Percentiles rank a stretch among this genome's conserved stretches.
Conservation (phyloP, 1,140 invertebrate genomes). For the Bombus ignitus region DNA sequence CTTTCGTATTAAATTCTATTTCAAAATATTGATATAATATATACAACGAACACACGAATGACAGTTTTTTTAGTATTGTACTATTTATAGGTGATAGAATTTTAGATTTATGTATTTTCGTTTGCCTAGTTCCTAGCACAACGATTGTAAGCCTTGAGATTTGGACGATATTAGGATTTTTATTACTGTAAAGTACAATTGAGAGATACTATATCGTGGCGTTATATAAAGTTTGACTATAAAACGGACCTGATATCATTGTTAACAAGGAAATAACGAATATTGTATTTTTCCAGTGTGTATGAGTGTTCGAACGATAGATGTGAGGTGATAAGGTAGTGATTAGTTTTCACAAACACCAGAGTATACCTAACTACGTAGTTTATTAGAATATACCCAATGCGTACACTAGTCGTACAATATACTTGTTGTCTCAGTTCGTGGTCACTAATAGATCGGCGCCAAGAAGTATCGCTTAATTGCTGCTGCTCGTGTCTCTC, state of each 20-base stretch:
- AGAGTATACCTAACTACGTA: no score
- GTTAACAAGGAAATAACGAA: background rate
- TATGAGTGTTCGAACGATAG: background rate
- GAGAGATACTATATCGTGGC: background rate
- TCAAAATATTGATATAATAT: no score
- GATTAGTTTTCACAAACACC: no score
- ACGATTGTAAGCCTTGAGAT: background rate
- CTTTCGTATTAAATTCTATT: no score
- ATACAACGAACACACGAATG: slow-evolving; percentile 3
- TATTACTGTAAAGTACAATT: background rate
- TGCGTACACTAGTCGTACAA: no score
- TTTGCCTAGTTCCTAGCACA: slow-evolving; percentile 3
- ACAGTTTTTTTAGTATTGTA: background rate
- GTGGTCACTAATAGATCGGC: no score
- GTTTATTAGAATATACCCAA: no score
- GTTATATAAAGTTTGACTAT: background rate
- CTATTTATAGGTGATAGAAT: background rate
- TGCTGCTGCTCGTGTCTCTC: no score
- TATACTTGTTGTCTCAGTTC: no score
- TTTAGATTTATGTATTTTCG: background rate
- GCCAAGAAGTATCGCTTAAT: no score
- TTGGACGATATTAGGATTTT: background rate
- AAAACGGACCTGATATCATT: background rate
- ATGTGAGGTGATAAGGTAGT: no score
- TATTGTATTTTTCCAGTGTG: background rate